Base-by-base conservation (phyloP, 1,140 invertebrate species). In the Drosophila pruinosa region DNA sequence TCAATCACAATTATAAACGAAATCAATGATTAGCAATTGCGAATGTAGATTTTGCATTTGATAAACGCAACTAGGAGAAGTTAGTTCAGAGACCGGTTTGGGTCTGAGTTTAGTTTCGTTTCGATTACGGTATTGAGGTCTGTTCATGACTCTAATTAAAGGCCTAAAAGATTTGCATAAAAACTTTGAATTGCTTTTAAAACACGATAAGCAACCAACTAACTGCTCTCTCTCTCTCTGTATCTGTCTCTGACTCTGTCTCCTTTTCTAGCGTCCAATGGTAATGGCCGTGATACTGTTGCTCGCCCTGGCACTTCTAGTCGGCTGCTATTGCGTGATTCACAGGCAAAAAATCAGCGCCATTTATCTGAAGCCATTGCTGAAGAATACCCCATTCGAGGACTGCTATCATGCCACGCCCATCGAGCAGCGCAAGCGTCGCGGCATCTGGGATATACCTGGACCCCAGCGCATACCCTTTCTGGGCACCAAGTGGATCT, bases 401-500 rank as follows among this genome's bases (percentile, higher is more conserved):
- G 89, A 89, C 12, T 90, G 63, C 36, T 90, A 90, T 43, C 82
- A 90, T 86, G 89, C 89, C 6, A 73, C 68, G 10, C 75, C 81
- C 6, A 78, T 90, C 7, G 74, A 75, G 22, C 52, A 61, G n/a
- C 43, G 28, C 3, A 68, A 45, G 26, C 57, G 73, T 2, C 72
- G 67, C 3, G 72, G 43, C 56, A 89, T 91, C 12, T 91, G 80
- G 83, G 80, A 92, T 7, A 93, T 97, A 10, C 96, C 96, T 0
- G 96, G 96, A n/a, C 96, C 96, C 0, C 89, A 93, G 15, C 85
- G 94, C 0, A 80, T 97, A 14, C 96, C 96, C 0, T 90, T 96
- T 15, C 75, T 97, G n/a, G 96, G 96, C 1, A 97, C 96, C 3
- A 93, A 94, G 43, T 97, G 96, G 96, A 94, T 91, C 63, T 91